Base-by-base conservation (phyloP, 2,797 vertebrate genomes). In the Sebastolobus alascanus region DNA sequence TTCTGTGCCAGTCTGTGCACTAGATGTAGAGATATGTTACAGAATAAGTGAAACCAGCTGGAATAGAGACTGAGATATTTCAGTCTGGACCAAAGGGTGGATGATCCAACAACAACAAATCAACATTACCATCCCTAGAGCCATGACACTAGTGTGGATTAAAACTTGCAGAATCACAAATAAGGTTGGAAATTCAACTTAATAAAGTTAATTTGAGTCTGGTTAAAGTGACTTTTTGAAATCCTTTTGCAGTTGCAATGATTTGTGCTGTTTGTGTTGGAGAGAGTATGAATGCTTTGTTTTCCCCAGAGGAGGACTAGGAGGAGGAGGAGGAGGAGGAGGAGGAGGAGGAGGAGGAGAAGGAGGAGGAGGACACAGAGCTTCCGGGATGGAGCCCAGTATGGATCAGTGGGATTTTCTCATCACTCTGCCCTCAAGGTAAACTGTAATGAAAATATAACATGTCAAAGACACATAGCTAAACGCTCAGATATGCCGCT, bases 401-500 rank as follows among this genome's bases (percentile, higher is more conserved):
- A 73, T 86, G 80, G 74, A 83, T 90, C 65, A 52, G 50, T 40
- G 22, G 22, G 35, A 66, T 78, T 85, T 77, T 77, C 43, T 71
- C 67, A 16, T 74, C 63, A 61, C 13, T 71, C 50, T 83, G 27
- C 80, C 90, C 86, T 80, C 3, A 16, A 84, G 81, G 75, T 82
- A 85, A 83, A 68, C 75, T 54, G 5, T 77, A 68, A 67, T 69
- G 72, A 80, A 88, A 84, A 76, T 66, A 71, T 16, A 54, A 78
- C 64, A 86, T 84, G 74, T 88, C 80, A 84, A 79, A 76, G 20
- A 80, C 67, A 54, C 63, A 79, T 10, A 31, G 33, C 77, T 87
- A 85, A 80, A 90, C 18, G 37, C 82, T 77, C 38, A 75, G 58
- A 81, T 84, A 77, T 86, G 72, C 67, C 79, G 9, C 71, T 63